Conservation (phyloP, 2,113 vertebrate species). For the Parus major region DNA sequence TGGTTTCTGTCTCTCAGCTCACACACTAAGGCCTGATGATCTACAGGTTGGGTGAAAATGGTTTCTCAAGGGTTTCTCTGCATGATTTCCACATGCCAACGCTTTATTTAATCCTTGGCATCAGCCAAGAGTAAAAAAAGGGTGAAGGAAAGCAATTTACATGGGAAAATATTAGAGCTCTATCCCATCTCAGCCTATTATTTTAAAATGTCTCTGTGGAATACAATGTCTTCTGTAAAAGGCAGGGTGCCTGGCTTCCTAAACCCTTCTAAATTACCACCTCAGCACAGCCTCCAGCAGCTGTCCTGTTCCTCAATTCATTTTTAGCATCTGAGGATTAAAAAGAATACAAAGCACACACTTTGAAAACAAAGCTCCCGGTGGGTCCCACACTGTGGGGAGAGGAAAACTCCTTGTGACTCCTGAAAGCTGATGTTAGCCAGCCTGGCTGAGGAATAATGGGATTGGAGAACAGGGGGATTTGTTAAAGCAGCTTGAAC, state of each 20-base stretch:
- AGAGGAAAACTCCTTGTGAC: not conserved
- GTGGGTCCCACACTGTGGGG: not conserved
- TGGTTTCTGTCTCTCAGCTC: not conserved
- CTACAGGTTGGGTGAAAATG: not conserved
- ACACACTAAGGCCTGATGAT: not conserved
- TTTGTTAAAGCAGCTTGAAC: conserved; percentile 10
- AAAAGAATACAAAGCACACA: not conserved
- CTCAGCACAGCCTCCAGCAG: conserved; percentile 1
- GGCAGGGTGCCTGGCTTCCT: not conserved
- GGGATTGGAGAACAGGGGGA: not conserved
- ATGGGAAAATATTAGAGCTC: not conserved
- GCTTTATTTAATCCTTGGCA: not conserved
- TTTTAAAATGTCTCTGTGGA: not conserved
- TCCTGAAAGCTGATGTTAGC: not conserved
- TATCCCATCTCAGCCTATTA: not conserved
- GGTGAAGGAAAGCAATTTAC: not conserved
- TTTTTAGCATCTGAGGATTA: not conserved
- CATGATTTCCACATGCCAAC: not conserved
- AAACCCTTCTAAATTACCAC: conserved; percentile 10
- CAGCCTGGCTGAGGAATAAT: not conserved
- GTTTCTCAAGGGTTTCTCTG: not conserved
- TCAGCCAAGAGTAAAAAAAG: not conserved
- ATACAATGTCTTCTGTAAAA: not conserved
- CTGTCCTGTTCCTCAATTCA: not conserved
- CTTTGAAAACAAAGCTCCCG: not conserved